These are phyloP conservation scores for Zelleria hepariella DNA, from an alignment of 2,888 invertebrate species.

Conservation along the genomic window DNA sequence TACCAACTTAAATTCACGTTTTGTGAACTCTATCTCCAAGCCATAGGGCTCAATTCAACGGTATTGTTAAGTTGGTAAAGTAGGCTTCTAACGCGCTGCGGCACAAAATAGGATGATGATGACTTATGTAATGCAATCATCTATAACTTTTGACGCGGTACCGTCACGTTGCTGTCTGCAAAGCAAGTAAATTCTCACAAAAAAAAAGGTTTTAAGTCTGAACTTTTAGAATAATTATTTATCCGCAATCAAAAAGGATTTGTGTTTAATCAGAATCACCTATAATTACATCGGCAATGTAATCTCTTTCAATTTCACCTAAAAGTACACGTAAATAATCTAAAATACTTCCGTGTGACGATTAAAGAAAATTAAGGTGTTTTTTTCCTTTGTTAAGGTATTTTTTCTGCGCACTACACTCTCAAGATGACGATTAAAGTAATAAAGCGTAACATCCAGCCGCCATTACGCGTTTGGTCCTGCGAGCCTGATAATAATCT, in stretches of 20 bases:
- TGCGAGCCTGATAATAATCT: slow-evolving; percentile 5
- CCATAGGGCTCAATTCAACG: background rate
- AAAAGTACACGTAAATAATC: background rate
- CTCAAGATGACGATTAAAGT: slow-evolving; percentile 53
- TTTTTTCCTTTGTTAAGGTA: background rate
- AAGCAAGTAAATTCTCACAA: slow-evolving; percentile 6
- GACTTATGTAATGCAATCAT: slow-evolving; percentile 62
- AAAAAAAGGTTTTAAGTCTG: background rate
- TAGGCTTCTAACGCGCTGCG: background rate
- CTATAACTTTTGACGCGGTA: slow-evolving; percentile 56
- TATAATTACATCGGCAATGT: background rate
- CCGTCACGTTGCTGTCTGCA: slow-evolving; percentile 30
- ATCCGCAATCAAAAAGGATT: background rate
- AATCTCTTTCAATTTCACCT: background rate
- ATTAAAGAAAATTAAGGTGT: background rate
- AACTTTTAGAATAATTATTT: background rate
- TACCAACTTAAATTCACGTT: background rate
- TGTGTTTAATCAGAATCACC: background rate
- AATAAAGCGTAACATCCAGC: slow-evolving; percentile 50
- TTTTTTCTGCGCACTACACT: slow-evolving; percentile 29
- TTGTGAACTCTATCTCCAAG: background rate
- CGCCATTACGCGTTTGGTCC: slow-evolving; percentile 30
- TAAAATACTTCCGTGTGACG: background rate
- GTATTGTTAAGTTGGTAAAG: background rate
- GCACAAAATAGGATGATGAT: slow-evolving; percentile 56